Percentiles rank a stretch among this genome's conserved stretches.
Conservation (phyloP, 2,797 vertebrate species). For the Yasuhikotakia modesta region DNA sequence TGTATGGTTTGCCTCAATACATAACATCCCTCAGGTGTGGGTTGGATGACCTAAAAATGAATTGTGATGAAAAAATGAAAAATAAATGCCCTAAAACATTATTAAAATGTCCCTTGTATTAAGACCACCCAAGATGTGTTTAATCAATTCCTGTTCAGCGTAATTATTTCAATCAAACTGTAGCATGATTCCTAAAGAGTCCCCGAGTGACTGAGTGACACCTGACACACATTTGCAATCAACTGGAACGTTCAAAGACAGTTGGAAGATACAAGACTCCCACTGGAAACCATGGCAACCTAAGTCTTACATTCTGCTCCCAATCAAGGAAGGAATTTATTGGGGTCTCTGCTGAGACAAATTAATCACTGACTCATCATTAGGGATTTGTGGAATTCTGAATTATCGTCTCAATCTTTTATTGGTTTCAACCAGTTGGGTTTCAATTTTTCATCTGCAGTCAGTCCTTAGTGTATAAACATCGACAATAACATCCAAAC, state of each 20-base stretch:
- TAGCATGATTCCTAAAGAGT: constrained; percentile 45
- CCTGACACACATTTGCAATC: constrained; percentile 41
- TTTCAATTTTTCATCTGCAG: constrained; percentile 8
- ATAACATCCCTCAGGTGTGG: background rate
- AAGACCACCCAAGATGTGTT: constrained; percentile 46
- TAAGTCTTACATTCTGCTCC: constrained; percentile 55
- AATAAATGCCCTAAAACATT: constrained; percentile 9
- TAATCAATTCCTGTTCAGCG: constrained; percentile 33
- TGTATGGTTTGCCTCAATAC: background rate
- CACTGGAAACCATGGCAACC: constrained; percentile 43
- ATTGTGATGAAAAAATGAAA: no score
- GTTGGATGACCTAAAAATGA: constrained; percentile 19
- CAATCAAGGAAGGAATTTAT: constrained; percentile 64
- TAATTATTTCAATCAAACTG: constrained; percentile 47
- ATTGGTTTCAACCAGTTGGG: constrained; percentile 24
- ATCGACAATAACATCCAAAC: constrained; percentile 10
- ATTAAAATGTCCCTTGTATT: constrained; percentile 24
- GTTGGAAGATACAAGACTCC: constrained; percentile 21
- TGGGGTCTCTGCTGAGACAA: constrained; percentile 36
- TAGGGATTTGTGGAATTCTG: constrained; percentile 44
- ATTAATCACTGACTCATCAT: constrained; percentile 51
- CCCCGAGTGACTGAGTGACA: constrained; percentile 43
- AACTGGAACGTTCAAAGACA: constrained; percentile 24
- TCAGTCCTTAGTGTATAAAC: constrained; percentile 6
- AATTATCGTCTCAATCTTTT: constrained; percentile 38